A percentile compares a stretch with the other conserved stretches of the same genome.
Conservation (phyloP, 2,888 invertebrate species). For the Ectemnius lituratus region DNA sequence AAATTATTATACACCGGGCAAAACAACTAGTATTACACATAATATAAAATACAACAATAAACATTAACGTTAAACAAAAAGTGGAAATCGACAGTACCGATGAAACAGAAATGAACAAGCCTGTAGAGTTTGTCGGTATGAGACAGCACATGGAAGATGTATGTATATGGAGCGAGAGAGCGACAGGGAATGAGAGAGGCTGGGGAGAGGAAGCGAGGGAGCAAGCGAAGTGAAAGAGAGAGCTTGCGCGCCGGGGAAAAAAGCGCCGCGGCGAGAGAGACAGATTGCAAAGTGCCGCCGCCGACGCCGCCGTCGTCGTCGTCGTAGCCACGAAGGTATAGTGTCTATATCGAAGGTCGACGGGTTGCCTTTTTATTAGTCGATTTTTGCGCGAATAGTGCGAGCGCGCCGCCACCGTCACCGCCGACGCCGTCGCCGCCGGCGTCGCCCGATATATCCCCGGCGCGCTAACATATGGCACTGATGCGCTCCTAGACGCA, state of each 20-base stretch:
- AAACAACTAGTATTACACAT: too few relatives aligned
- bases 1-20: too few relatives aligned
- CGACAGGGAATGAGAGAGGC: too few relatives aligned
- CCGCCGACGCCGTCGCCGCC: too few relatives aligned
- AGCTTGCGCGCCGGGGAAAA: slow-evolving; percentile 12
- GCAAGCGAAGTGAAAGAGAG: slow-evolving; percentile 22
- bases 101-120: slow-evolving; percentile 7
- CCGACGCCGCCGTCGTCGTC: slow-evolving; percentile 4
- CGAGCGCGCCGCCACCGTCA: too few relatives aligned
- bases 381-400: slow-evolving; percentile 69
- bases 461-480: slow-evolving; percentile 66
- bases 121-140: not conserved
- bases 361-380: slow-evolving; percentile 69
- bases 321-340: slow-evolving; percentile 42
- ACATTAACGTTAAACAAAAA: slow-evolving; percentile 29
- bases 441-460: slow-evolving; percentile 23
- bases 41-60: not conserved
- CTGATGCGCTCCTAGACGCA: slow-evolving; percentile 50
- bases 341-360: slow-evolving; percentile 73
- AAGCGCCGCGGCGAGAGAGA: slow-evolving; percentile 8
- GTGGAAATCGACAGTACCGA: slow-evolving; percentile 16
- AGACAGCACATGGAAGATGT: too few relatives aligned
- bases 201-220: not conserved
- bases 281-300: slow-evolving; percentile 40
- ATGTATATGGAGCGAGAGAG: too few relatives aligned